phyloP scores from a whole-genome alignment of 2,888 invertebrate species.

The Ernsta delagoae region DNA sequence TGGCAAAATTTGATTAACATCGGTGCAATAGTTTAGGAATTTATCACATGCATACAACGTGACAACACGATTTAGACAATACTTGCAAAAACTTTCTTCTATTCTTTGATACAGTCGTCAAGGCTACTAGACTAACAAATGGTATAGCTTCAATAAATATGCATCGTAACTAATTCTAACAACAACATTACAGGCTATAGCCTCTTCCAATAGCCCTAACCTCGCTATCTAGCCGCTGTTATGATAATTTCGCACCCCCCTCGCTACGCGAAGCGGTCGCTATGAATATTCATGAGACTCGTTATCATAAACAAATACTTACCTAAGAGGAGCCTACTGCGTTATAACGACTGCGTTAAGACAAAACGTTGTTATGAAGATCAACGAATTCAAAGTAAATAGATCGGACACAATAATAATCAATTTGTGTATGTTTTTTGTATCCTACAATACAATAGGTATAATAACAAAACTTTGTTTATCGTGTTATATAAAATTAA shows the following conservation, averaged over 20 bases:
- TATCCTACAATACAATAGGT: too few relatives aligned
- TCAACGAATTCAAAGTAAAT: constrained; percentile 22
- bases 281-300: constrained; percentile 51
- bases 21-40: too few relatives aligned
- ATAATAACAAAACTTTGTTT: too few relatives aligned
- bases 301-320: constrained; percentile 52
- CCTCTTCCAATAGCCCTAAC: constrained; percentile 20
- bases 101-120: background rate
- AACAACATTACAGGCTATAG: constrained; percentile 8
- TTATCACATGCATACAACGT: too few relatives aligned
- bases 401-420: constrained; percentile 5
- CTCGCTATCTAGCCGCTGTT: constrained; percentile 27
- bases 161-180: constrained; percentile 6
- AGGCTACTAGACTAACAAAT: background rate
- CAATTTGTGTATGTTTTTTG: background rate
- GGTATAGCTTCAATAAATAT: background rate
- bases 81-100: too few relatives aligned
- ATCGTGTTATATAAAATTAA: too few relatives aligned
- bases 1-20: too few relatives aligned
- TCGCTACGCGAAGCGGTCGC: constrained; percentile 18
- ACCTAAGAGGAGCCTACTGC: constrained; percentile 30
- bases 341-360: constrained; percentile 27
- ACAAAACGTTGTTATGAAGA: constrained; percentile 26
- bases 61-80: too few relatives aligned
- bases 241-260: constrained; percentile 44